Evolutionary conservation across 1,140 invertebrate species (phyloP).

Genomic region (Polypedilum pembai): DNA sequence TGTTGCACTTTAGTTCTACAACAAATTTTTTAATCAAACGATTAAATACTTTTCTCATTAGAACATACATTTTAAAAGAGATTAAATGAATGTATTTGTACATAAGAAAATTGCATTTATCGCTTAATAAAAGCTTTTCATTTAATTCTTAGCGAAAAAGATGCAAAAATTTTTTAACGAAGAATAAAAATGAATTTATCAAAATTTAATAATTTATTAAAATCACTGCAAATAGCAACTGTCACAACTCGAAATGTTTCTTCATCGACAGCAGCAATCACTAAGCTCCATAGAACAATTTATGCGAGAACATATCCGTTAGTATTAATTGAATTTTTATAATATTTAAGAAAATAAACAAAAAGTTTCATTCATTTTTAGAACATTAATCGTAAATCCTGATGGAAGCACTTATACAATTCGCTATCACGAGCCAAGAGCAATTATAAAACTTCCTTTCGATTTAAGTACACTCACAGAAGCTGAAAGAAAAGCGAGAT

Average conservation of each 20-base stretch:
- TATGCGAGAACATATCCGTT: slow-evolving; percentile 64
- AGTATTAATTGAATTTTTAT: not conserved
- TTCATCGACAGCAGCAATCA: slow-evolving; percentile 52
- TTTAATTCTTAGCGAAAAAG: too few relatives aligned
- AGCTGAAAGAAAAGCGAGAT: slow-evolving; percentile 55
- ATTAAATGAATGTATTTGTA: too few relatives aligned
- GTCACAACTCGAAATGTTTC: slow-evolving; percentile 34
- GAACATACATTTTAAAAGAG: too few relatives aligned
- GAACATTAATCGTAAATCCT: slow-evolving; percentile 60
- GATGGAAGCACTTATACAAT: slow-evolving; percentile 80
- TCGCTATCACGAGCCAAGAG: slow-evolving; percentile 71
- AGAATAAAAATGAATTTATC: too few relatives aligned
- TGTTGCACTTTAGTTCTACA: too few relatives aligned
- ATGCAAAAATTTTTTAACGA: too few relatives aligned
- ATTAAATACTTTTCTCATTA: too few relatives aligned
- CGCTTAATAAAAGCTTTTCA: too few relatives aligned
- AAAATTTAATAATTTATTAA: too few relatives aligned
- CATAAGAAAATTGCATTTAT: too few relatives aligned
- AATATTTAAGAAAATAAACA: too few relatives aligned
- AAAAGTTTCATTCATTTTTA: slow-evolving; percentile 32
- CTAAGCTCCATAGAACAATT: slow-evolving; percentile 56
- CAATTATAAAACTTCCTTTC: slow-evolving; percentile 78
- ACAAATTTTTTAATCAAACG: too few relatives aligned
- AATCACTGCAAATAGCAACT: not conserved
- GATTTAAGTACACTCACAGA: slow-evolving; percentile 62